These are phyloP conservation scores for Regulus satrapa DNA, from an alignment of 2,113 vertebrate genomes.

Conservation along the genomic window DNA sequence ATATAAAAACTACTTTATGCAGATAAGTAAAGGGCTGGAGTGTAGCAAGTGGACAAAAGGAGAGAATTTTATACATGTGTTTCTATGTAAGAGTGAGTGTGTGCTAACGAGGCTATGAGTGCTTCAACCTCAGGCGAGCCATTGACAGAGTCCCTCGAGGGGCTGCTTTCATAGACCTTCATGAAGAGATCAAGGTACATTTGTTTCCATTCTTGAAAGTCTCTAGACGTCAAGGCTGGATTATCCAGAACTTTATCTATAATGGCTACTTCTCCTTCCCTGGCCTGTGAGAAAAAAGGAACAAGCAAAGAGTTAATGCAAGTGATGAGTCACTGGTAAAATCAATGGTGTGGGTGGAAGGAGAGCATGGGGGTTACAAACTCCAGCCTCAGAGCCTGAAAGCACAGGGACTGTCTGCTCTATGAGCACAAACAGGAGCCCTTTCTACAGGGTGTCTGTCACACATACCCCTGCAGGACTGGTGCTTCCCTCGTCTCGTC, in stretches of 20 bases:
- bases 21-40: constrained; percentile 46
- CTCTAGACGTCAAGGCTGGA: constrained; percentile 90
- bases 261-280: constrained; percentile 95
- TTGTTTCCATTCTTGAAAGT: constrained; percentile 97
- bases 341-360: fast-evolving
- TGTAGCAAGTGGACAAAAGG: constrained; percentile 28
- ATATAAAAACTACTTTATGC: constrained; percentile 73
- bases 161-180: constrained; percentile 77
- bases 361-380: neutral
- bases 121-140: constrained; percentile 79
- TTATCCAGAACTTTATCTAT: constrained; percentile 95
- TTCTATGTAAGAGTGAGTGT: constrained; percentile 97
- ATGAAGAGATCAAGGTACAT: constrained; percentile 92
- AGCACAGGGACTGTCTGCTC: neutral
- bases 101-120: constrained; percentile 84
- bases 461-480: no score
- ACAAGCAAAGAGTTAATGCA: constrained; percentile 43
- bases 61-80: constrained; percentile 87
- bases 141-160: constrained; percentile 68
- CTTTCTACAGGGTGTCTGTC: neutral
- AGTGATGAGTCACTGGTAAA: neutral
- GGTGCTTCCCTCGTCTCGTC: neutral
- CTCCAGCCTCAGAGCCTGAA: neutral
- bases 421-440: fast-evolving
- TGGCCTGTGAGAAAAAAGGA: constrained; percentile 87